phyloP scores from a whole-genome alignment of 2,797 vertebrate genomes.

The Epinephelus awoara region DNA sequence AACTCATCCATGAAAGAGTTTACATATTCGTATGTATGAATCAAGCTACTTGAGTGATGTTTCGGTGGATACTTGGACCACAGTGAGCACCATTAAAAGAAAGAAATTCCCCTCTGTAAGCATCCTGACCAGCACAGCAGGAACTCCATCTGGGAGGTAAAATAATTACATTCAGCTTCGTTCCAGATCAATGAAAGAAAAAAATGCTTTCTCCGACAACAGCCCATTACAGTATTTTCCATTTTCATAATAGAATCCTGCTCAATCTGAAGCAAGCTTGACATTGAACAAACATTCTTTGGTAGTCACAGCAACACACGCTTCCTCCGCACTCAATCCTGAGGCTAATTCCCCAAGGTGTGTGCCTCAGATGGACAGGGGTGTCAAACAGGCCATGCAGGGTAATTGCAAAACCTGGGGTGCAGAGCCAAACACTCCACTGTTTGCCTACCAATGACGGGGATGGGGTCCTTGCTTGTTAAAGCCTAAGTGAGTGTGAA shows the following conservation, averaged over 20 bases:
- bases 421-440: constrained; percentile 43
- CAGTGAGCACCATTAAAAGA: not conserved
- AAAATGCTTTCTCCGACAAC: constrained; percentile 26
- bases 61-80: not conserved
- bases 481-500: constrained; percentile 75
- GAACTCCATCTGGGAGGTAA: not conserved
- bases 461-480: constrained; percentile 53
- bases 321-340: constrained; percentile 35
- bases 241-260: constrained; percentile 29
- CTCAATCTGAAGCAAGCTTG: constrained; percentile 30
- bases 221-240: constrained; percentile 13
- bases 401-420: constrained; percentile 64
- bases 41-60: not conserved
- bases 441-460: constrained; percentile 70
- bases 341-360: constrained; percentile 23
- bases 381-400: constrained; percentile 42
- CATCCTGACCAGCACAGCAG: not conserved
- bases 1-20: not conserved
- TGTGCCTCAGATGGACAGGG: constrained; percentile 40
- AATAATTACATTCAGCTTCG: constrained; percentile 9
- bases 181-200: constrained; percentile 41
- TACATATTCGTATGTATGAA: not conserved
- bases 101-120: constrained; percentile 6
- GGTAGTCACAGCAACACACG: constrained; percentile 22
- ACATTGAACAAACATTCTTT: constrained; percentile 40